These are phyloP conservation scores for Cepaea nemoralis DNA, from an alignment of 1,140 invertebrate genomes.

Conservation along the genomic window DNA sequence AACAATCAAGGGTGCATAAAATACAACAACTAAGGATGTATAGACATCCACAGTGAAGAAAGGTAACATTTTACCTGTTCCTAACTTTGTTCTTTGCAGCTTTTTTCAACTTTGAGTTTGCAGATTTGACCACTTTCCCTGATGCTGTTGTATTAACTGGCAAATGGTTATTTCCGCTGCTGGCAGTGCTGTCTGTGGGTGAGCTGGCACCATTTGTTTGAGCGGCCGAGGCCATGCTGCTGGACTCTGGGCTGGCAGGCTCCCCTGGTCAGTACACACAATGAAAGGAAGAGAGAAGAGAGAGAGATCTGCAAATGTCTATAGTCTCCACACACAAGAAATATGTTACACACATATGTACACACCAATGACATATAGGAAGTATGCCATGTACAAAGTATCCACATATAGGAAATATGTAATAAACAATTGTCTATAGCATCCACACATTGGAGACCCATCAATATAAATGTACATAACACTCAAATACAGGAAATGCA, in stretches of 20 bases:
- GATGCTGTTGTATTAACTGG: constrained; percentile 62
- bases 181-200: constrained; percentile 44
- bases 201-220: constrained; percentile 72
- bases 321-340: constrained; percentile 32
- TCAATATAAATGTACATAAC: too few species aligned
- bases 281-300: too few species aligned
- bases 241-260: constrained; percentile 89
- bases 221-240: constrained; percentile 75
- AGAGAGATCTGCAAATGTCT: too few species aligned
- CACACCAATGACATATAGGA: neutral
- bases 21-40: too few species aligned
- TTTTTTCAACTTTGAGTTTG: constrained; percentile 68
- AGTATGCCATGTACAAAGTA: too few species aligned
- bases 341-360: neutral
- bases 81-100: constrained; percentile 70
- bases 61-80: constrained; percentile 60
- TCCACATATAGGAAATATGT: too few species aligned
- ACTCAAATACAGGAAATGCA: too few species aligned
- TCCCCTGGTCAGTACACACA: constrained; percentile 71
- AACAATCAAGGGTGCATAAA: too few species aligned
- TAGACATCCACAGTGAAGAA: too few species aligned
- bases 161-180: constrained; percentile 49
- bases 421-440: too few species aligned
- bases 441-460: too few species aligned
- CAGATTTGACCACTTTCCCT: constrained; percentile 72